Percentiles rank a stretch among this genome's conserved stretches.
These are phyloP conservation scores for Dinothrombium tinctorium DNA, from an alignment of 1,140 invertebrate genomes.

Conservation along the genomic window DNA sequence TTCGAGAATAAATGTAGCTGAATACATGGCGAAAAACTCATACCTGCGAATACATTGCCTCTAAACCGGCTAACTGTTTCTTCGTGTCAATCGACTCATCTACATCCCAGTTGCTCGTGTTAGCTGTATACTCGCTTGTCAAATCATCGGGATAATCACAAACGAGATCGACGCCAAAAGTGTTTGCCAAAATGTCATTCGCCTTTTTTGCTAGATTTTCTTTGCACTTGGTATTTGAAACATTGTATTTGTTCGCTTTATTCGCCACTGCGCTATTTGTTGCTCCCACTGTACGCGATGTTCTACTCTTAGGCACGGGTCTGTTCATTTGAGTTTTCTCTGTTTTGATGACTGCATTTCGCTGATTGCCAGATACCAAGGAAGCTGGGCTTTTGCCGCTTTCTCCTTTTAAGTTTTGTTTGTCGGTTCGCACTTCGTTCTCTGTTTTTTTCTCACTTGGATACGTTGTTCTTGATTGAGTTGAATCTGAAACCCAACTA, in stretches of 20 bases:
- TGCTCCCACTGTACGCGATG: no score
- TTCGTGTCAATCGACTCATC: constrained; percentile 45
- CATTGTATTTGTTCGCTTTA: constrained; percentile 6
- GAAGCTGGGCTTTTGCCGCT: constrained; percentile 3
- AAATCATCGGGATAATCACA: constrained; percentile 40
- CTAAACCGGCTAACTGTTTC: constrained; percentile 56
- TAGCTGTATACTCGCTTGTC: constrained; percentile 20
- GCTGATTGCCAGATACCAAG: constrained; percentile 4
- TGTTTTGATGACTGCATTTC: constrained; percentile 4
- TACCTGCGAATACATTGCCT: constrained; percentile 62
- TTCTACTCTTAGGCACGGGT: no score
- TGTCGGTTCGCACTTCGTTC: background rate
- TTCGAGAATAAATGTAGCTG: background rate
- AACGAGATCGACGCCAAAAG: constrained; percentile 33
- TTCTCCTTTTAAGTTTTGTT: background rate
- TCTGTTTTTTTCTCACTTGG: background rate
- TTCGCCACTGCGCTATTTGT: no score
- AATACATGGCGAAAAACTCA: background rate
- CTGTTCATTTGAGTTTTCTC: no score
- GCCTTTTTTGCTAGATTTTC: constrained; percentile 4
- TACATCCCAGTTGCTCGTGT: constrained; percentile 29
- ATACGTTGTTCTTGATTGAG: background rate
- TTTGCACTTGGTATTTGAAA: constrained; percentile 4
- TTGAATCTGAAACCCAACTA: background rate
- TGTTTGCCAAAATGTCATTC: no score